These are phyloP conservation scores for Piscicola geometra DNA, from an alignment of 2,888 invertebrate genomes.

Conservation along the genomic window DNA sequence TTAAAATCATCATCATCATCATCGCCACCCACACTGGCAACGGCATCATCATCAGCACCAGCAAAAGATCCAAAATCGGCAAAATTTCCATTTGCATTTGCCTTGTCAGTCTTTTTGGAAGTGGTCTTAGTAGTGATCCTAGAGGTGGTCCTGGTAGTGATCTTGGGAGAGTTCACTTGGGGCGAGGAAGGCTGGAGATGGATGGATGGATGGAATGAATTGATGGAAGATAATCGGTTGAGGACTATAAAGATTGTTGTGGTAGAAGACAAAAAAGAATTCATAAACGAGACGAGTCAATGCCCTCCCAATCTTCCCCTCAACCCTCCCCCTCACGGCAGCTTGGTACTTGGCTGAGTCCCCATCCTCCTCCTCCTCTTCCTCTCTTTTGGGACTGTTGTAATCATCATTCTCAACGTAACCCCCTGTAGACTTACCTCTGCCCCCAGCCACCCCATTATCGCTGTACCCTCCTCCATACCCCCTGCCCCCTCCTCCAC, in stretches of 20 bases:
- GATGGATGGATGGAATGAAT: too few relatives aligned
- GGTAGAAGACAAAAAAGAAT: neutral
- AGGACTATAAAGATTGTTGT: neutral
- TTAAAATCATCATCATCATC: conserved; percentile 22
- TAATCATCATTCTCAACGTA: neutral
- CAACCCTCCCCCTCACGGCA: neutral
- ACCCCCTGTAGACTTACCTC: too few relatives aligned
- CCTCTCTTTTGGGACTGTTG: neutral
- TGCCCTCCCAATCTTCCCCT: neutral
- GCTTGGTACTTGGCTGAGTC: neutral
- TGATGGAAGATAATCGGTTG: too few relatives aligned
- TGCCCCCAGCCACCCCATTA: neutral
- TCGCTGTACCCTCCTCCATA: neutral
- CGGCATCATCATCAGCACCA: conserved; percentile 40
- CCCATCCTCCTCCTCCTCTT: neutral
- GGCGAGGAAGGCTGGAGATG: too few relatives aligned
- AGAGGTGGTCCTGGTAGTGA: too few relatives aligned
- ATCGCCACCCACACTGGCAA: conserved; percentile 33
- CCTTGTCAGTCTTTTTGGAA: neutral
- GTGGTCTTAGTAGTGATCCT: neutral
- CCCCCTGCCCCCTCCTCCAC: neutral
- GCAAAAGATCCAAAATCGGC: conserved; percentile 44
- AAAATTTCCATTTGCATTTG: conserved; percentile 47
- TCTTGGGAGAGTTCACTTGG: too few relatives aligned
- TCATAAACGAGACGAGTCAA: neutral